These are phyloP conservation scores for Lypha dubia DNA, from an alignment of 2,888 invertebrate species.

Conservation along the genomic window DNA sequence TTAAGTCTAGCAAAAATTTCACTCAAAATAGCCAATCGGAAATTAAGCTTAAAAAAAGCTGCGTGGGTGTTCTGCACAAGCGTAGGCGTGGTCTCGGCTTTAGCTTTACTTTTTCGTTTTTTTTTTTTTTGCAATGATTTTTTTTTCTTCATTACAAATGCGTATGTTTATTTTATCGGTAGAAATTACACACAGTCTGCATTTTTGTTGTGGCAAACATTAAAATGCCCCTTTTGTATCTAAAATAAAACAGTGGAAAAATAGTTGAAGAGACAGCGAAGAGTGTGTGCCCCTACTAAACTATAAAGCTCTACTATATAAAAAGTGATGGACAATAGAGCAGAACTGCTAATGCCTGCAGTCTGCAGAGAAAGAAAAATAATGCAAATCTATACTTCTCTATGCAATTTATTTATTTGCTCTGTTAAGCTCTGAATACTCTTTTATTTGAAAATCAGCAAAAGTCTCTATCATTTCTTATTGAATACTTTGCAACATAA, in stretches of 20 bases:
- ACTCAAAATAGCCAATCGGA: constrained; percentile 72
- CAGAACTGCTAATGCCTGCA: constrained; percentile 45
- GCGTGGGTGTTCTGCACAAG: constrained; percentile 72
- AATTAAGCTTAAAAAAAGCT: constrained; percentile 65
- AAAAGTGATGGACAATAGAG: constrained; percentile 52
- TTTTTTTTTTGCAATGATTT: constrained; percentile 25
- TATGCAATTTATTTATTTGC: background rate
- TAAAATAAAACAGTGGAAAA: constrained; percentile 22
- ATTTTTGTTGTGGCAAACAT: constrained; percentile 44
- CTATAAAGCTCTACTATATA: constrained; percentile 43
- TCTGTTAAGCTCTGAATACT: background rate
- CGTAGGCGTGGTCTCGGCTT: constrained; percentile 65
- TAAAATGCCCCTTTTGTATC: constrained; percentile 55
- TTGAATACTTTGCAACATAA: constrained; percentile 24
- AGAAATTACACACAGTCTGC: constrained; percentile 50
- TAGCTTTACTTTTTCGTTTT: no score
- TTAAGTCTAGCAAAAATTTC: constrained; percentile 53
- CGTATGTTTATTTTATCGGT: constrained; percentile 71
- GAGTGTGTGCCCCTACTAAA: constrained; percentile 57
- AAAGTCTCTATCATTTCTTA: background rate
- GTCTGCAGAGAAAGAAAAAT: background rate
- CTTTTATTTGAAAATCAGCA: background rate
- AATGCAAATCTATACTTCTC: constrained; percentile 11
- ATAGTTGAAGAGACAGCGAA: constrained; percentile 14
- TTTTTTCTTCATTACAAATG: constrained; percentile 55